Evolutionary conservation across 2,888 invertebrate genomes (phyloP).

Genomic region (Camponotus fellah): DNA sequence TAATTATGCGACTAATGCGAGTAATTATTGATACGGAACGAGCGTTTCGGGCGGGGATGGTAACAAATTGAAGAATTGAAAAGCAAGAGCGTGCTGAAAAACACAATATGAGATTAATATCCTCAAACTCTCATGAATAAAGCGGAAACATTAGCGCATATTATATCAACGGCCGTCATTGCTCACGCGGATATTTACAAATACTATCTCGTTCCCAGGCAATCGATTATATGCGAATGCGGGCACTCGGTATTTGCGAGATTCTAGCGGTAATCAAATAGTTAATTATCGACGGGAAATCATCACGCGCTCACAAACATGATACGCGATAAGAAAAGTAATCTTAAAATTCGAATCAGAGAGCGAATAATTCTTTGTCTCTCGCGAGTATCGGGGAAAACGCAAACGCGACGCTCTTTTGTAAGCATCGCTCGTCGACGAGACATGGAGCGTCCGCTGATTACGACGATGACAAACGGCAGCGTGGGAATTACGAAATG

Average conservation of each 20-base stretch:
- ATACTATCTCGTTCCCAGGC: constrained; percentile 18
- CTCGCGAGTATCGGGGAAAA: not conserved
- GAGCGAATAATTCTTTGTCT: not conserved
- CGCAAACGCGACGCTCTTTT: not conserved
- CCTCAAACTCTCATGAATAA: constrained; percentile 50
- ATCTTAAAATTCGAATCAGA: constrained; percentile 7
- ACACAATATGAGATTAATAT: constrained; percentile 48
- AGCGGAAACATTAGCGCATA: constrained; percentile 48
- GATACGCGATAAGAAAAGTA: not conserved
- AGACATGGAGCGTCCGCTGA: constrained; percentile 67
- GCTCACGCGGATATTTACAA: constrained; percentile 45
- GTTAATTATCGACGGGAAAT: constrained; percentile 39
- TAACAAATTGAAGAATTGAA: constrained; percentile 41
- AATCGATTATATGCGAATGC: constrained; percentile 49
- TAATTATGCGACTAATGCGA: constrained; percentile 44
- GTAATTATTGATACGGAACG: constrained; percentile 32
- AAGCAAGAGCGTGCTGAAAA: constrained; percentile 39
- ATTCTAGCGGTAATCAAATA: constrained; percentile 36
- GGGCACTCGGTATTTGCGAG: constrained; percentile 36
- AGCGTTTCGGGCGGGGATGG: constrained; percentile 20
- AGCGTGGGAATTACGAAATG: constrained; percentile 80
- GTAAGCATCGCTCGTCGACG: constrained; percentile 37
- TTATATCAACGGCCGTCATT: constrained; percentile 33
- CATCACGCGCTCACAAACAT: not conserved
- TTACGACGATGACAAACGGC: constrained; percentile 75